phyloP scores from a whole-genome alignment of 2,113 vertebrate species.

The Ailurus styani region DNA sequence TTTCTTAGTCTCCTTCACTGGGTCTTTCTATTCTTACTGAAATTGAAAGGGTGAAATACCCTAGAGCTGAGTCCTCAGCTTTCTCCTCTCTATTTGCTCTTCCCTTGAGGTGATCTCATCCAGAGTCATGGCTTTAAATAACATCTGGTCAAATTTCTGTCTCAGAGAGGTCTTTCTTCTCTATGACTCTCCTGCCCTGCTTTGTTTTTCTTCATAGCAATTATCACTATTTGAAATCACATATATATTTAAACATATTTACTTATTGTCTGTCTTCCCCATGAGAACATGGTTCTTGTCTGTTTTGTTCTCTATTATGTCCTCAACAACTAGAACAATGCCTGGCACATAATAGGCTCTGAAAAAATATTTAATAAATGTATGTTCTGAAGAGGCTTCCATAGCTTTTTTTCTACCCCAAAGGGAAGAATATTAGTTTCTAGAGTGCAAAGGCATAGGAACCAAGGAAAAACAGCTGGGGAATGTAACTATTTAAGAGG shows the following conservation, averaged over 20 bases:
- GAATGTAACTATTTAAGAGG: background rate
- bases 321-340: background rate
- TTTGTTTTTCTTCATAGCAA: slow-evolving; percentile 47
- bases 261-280: slow-evolving; percentile 11
- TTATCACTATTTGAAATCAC: slow-evolving; percentile 48
- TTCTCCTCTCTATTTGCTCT: background rate
- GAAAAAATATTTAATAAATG: background rate
- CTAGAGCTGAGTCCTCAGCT: background rate
- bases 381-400: background rate
- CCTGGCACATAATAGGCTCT: background rate
- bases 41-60: slow-evolving; percentile 25
- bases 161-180: slow-evolving; percentile 6
- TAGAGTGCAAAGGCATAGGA: background rate
- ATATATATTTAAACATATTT: background rate
- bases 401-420: background rate
- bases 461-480: background rate
- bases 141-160: slow-evolving; percentile 18
- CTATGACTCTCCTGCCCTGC: background rate
- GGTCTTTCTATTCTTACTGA: slow-evolving; percentile 20
- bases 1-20: background rate
- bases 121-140: slow-evolving; percentile 41
- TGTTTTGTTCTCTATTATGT: slow-evolving; percentile 25
- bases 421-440: background rate
- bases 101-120: slow-evolving; percentile 51
- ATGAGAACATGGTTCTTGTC: slow-evolving; percentile 2